phyloP scores from a whole-genome alignment of 2,888 invertebrate genomes.

The Drosophila tripunctata region DNA sequence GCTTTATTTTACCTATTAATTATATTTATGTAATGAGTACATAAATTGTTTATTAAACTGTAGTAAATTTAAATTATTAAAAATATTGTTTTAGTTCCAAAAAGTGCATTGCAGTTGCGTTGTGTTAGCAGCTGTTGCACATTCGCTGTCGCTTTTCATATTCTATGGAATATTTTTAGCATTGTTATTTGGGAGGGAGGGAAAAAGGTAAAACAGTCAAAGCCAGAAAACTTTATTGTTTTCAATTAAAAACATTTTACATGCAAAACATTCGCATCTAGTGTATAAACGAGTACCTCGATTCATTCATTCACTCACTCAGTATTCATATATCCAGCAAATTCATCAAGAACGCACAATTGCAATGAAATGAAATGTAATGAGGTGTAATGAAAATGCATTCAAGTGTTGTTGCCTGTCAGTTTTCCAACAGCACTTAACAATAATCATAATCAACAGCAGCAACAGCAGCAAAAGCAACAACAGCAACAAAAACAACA shows the following conservation, averaged over 20 bases:
- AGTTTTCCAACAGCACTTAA: constrained; percentile 71
- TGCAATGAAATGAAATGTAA: constrained; percentile 77
- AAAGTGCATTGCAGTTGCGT: constrained; percentile 23
- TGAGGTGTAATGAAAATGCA: constrained; percentile 79
- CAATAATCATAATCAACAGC: constrained; percentile 62
- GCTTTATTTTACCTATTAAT: not conserved
- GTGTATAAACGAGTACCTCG: constrained; percentile 57
- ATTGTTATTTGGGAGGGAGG: constrained; percentile 19
- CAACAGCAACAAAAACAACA: constrained; percentile 9
- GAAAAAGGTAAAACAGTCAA: constrained; percentile 19
- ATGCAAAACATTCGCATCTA: constrained; percentile 68
- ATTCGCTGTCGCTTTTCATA: constrained; percentile 45
- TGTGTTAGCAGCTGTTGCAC: constrained; percentile 1
- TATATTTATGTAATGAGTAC: too few relatives aligned
- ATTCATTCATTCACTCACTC: constrained; percentile 73
- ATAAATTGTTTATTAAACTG: too few relatives aligned
- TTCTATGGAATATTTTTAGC: constrained; percentile 55
- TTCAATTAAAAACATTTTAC: constrained; percentile 79
- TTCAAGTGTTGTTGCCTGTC: constrained; percentile 67
- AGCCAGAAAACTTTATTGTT: constrained; percentile 74
- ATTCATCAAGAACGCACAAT: constrained; percentile 66
- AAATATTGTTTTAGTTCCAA: not conserved
- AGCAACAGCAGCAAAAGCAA: constrained; percentile 26
- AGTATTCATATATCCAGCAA: constrained; percentile 30
- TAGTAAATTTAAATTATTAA: too few relatives aligned